Evolutionary conservation across 2,888 invertebrate species (phyloP).

Genomic region (Stenurella melanura): DNA sequence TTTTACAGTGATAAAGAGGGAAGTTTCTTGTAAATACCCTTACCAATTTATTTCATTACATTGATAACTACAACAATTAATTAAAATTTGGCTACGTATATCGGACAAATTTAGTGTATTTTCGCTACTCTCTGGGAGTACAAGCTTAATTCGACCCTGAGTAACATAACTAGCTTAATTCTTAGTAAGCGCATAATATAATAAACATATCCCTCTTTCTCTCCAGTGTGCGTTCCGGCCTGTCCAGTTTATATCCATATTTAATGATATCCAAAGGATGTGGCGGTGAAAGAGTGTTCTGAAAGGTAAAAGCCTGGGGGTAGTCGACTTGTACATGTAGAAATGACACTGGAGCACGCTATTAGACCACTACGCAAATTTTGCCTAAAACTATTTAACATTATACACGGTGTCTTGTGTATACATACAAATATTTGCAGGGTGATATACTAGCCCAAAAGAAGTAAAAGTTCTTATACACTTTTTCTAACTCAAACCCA

Average conservation of each 20-base stretch:
- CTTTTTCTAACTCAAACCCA: too few relatives aligned
- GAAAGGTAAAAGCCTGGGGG: conserved; percentile 50
- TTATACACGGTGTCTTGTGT: too few relatives aligned
- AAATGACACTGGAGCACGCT: conserved; percentile 62
- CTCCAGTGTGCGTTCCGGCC: background rate
- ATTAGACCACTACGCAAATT: conserved; percentile 58
- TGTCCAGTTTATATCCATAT: conserved; percentile 29
- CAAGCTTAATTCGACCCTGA: background rate
- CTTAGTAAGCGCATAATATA: background rate
- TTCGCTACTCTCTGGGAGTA: too few relatives aligned
- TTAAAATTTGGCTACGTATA: too few relatives aligned
- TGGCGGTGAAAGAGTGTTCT: conserved; percentile 36
- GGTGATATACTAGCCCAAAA: too few relatives aligned
- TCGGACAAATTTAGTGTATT: too few relatives aligned
- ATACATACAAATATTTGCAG: too few relatives aligned
- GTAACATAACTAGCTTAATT: background rate
- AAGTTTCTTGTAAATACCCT: too few relatives aligned
- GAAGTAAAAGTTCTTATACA: too few relatives aligned
- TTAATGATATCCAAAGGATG: conserved; percentile 19
- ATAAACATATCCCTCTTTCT: background rate
- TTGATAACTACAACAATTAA: too few relatives aligned
- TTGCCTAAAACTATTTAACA: conserved; percentile 52
- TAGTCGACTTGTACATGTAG: conserved; percentile 49
- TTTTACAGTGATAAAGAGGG: too few relatives aligned
- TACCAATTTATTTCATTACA: too few relatives aligned